Conservation (phyloP, 2,797 vertebrate genomes). For the Pseudopleuronectes americanus region DNA sequence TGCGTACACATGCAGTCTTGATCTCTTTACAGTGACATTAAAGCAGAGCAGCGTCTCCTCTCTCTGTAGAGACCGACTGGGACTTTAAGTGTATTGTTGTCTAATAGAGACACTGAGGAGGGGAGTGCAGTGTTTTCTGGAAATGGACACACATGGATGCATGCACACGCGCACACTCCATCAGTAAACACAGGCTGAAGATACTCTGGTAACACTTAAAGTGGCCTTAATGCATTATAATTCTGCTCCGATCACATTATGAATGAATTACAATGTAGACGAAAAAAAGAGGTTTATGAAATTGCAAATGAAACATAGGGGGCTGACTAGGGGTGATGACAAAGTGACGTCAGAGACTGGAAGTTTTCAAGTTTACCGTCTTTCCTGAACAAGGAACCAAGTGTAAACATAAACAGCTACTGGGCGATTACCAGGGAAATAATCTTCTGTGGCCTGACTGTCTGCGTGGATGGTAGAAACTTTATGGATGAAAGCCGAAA, state of each 20-base stretch:
- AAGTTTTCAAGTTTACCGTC: no score
- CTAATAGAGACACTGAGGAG: slow-evolving; percentile 40
- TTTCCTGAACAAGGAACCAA: no score
- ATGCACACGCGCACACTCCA: slow-evolving; percentile 23
- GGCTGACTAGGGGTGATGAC: no score
- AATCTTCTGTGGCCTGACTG: no score
- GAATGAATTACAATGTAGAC: slow-evolving; percentile 12
- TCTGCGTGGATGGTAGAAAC: no score
- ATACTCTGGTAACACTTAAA: slow-evolving; percentile 46
- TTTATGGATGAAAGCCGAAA: no score
- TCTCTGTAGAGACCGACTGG: slow-evolving; percentile 41
- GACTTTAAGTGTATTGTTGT: slow-evolving; percentile 76
- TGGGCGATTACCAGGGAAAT: no score
- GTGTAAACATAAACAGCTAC: no score
- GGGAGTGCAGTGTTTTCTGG: slow-evolving; percentile 61
- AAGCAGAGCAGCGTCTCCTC: slow-evolving; percentile 59
- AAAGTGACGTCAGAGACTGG: no score
- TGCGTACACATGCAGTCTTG: slow-evolving; percentile 21
- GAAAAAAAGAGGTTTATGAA: not conserved
- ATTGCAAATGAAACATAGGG: no score
- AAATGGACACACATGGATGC: slow-evolving; percentile 45
- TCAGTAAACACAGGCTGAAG: slow-evolving; percentile 46
- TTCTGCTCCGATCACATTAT: slow-evolving; percentile 11
- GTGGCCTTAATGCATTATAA: slow-evolving; percentile 35
- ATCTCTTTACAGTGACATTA: slow-evolving; percentile 68